Base-by-base conservation (phyloP, 2,113 vertebrate genomes). In the Pandion haliaetus region DNA sequence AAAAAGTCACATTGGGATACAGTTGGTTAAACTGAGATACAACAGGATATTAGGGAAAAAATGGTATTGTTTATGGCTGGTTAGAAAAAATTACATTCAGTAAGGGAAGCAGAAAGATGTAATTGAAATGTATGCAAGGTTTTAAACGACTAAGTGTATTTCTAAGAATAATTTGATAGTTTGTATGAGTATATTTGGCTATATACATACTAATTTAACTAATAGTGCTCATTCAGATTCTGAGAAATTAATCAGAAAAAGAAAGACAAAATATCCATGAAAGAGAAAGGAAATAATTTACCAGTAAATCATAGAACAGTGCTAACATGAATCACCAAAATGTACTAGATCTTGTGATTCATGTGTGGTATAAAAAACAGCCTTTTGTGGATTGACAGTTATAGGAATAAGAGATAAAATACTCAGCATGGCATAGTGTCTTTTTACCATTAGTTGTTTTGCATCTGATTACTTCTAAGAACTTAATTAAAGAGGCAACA, bases 201-300 rank as follows among this genome's bases (percentile, higher is more conserved):
- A 71, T 76, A 73, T 88, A 79, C 82, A 84, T 95, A 86, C 57
- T 95, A 70, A 93, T 97, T 91, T 97, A 74, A 96, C 97, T 96
- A 96, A 92, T 94, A 96, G 95, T 97, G 42, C 85, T 97, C 90
- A 90, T 97, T 98, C 91, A 96, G 88, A 97, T 66, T 95, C 44
- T 77, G 50, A 95, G n/a, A 97, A 91, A 97, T 97, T 96, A 96
- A 97, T 98, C 94, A 97, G 76, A 80, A 91, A 96, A 98, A 93
- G 50, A 81, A 97, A 95, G 94, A 94, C 45, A 90, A 96, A 96
- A 94, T 94, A 93, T 82, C 66, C 91, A 58, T 95, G 85, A 95
- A 97, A 97, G 77, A 96, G 79, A 97, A 97, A 94, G 67, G 70
- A 97, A 98, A 96, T 96, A 94, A 97, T 98, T 98, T 97, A 94